phyloP scores from a whole-genome alignment of 2,113 vertebrate species.

The Copsychus sechellarum region DNA sequence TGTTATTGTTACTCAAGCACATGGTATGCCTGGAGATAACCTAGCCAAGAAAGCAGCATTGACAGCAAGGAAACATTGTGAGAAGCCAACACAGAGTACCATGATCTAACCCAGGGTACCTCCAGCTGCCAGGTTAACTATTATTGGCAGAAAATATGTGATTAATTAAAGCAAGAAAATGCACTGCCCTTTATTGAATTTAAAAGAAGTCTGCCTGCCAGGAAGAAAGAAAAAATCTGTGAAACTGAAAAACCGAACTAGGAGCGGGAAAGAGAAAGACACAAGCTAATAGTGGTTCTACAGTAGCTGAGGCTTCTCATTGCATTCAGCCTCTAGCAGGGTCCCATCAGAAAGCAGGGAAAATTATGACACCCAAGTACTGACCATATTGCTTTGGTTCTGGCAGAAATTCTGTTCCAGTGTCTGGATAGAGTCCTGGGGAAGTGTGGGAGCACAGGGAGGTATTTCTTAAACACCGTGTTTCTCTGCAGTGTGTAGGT shows the following conservation, averaged over 20 bases:
- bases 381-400: not conserved
- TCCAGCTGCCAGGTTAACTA: not conserved
- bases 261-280: not conserved
- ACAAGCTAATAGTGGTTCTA: not conserved
- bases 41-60: slow-evolving; percentile 26
- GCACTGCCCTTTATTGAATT: not conserved
- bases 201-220: not conserved
- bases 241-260: not conserved
- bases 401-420: not conserved
- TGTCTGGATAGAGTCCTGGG: not conserved
- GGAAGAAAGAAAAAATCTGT: not conserved
- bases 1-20: slow-evolving; percentile 46
- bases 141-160: not conserved
- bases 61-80: not conserved
- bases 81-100: not conserved
- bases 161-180: slow-evolving; percentile 15
- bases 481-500: not conserved
- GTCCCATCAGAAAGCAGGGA: not conserved
- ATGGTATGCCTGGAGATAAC: slow-evolving; percentile 25
- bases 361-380: not conserved
- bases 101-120: not conserved
- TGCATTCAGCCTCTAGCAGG: not conserved
- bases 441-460: not conserved
- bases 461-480: not conserved
- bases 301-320: not conserved